Base-by-base conservation (phyloP, 2,797 vertebrate genomes). In the Setipinna tenuifilis region DNA sequence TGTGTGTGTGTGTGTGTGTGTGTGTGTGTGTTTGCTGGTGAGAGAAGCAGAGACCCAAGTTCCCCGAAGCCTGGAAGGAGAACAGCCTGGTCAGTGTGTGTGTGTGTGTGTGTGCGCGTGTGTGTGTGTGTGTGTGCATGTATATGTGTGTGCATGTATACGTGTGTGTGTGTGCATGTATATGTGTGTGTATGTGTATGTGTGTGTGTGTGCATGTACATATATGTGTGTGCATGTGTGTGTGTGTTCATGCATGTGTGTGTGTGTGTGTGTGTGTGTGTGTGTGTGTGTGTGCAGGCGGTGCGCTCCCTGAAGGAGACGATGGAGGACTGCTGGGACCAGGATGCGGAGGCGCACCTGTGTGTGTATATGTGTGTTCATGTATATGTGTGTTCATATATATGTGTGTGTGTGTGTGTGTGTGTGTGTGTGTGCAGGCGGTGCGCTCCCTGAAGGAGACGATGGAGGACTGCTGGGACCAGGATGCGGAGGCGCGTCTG, bases 321-420 rank as follows among this genome's bases (percentile, higher is more conserved):
- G 0, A 99, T 99, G 90, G 98, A 99, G 92, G 98, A 99, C 93
- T 99, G 98, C 75, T 99, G 98, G 98, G 98, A 99, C 93, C 98
- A 99, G 94, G 98, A 99, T 25, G 98, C 98, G 0, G 98, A 99
- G 93, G 98, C 98, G 87, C 96, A 99, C n/a, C 46, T 48, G 7
- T 54, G 9, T 9, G 7, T 54, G 97, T 99, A 71, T 97, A 23
- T 28, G 19, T 62, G 80, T 57, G 28, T 81, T 57, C 50, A 54
- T 78, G 68, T 81, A 58, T 61, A 35, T 82, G 59, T 81, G 19
- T 84, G 41, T 85, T 46, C 87, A 17, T 62, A 6, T 85, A 12
- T 85, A 7, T 25, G 7, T 25, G 23, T 12, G 10, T 68, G 23
- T 31, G 1, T 68, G 0, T 4, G 9, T 68, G 9, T 17, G 11